Conservation (phyloP, 1,140 invertebrate genomes). For the Samia ricini region DNA sequence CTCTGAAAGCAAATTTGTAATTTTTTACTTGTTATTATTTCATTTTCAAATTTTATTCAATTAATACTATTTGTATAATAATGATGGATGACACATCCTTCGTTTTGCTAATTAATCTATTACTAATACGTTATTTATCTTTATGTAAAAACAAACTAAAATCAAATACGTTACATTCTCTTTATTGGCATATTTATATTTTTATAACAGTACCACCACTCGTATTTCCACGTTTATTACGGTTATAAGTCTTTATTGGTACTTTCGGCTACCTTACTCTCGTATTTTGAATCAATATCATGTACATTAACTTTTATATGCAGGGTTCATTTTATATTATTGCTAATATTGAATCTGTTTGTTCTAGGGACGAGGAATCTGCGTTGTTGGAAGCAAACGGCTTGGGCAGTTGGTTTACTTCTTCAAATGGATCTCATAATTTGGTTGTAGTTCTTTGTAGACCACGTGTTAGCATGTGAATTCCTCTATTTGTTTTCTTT, state of each 20-base stretch:
- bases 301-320: constrained; percentile 3
- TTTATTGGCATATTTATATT: constrained; percentile 13
- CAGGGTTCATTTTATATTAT: background rate
- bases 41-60: too few relatives aligned
- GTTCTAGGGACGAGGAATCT: constrained; percentile 54
- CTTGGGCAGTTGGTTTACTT: constrained; percentile 52
- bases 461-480: background rate
- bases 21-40: too few relatives aligned
- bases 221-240: constrained; percentile 4
- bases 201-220: constrained; percentile 1
- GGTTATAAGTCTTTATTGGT: constrained; percentile 5
- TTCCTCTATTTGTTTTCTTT: background rate
- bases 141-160: background rate
- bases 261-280: background rate
- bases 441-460: constrained; percentile 18
- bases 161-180: background rate
- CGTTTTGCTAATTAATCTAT: too few relatives aligned
- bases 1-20: too few relatives aligned
- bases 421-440: constrained; percentile 59
- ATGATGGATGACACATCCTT: too few relatives aligned
- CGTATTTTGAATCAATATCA: constrained; percentile 11
- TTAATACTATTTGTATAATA: too few relatives aligned
- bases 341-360: constrained; percentile 26
- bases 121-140: too few relatives aligned
- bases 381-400: constrained; percentile 57